A percentile compares a stretch with the other conserved stretches of the same genome.
Evolutionary conservation across 2,113 vertebrate genomes (phyloP).

Genomic region (Pycnonotus jocosus): DNA sequence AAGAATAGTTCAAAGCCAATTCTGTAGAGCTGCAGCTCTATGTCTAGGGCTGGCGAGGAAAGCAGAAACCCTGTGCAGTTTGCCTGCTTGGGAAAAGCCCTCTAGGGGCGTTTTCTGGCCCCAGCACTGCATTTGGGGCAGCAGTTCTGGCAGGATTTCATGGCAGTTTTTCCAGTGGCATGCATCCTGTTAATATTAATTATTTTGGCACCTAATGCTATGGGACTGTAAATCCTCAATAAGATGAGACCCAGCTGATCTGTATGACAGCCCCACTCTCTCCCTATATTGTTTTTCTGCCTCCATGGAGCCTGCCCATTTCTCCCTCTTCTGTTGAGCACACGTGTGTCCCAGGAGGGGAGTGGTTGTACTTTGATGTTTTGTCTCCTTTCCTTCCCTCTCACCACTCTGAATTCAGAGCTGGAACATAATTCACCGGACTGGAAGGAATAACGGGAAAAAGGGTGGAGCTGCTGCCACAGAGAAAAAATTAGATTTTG

Average conservation of each 20-base stretch:
- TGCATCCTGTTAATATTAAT: not conserved
- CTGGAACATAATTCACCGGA: not conserved
- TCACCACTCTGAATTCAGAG: not conserved
- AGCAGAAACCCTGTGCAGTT: not conserved
- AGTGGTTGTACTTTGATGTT: not conserved
- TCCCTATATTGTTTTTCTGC: not conserved
- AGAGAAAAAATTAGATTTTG: not conserved
- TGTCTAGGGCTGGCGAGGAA: not conserved
- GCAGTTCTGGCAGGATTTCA: not conserved
- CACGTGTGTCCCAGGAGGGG: not conserved
- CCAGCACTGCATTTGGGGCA: not conserved
- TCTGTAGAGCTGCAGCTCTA: accelerated
- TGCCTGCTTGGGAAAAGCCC: not conserved
- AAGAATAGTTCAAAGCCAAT: not conserved
- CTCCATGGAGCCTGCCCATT: not conserved
- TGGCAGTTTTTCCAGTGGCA: accelerated
- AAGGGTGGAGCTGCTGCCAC: slow-evolving; percentile 24
- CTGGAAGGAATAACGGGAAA: slow-evolving; percentile 40
- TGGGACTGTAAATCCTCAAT: not conserved
- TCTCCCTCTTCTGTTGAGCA: not conserved
- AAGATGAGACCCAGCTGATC: not conserved
- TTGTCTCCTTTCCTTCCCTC: slow-evolving; percentile 41
- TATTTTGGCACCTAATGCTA: not conserved
- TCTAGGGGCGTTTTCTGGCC: not conserved
- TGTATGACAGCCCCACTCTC: not conserved